Conservation (phyloP, 2,888 invertebrate species). For the Crepidodera aurea region DNA sequence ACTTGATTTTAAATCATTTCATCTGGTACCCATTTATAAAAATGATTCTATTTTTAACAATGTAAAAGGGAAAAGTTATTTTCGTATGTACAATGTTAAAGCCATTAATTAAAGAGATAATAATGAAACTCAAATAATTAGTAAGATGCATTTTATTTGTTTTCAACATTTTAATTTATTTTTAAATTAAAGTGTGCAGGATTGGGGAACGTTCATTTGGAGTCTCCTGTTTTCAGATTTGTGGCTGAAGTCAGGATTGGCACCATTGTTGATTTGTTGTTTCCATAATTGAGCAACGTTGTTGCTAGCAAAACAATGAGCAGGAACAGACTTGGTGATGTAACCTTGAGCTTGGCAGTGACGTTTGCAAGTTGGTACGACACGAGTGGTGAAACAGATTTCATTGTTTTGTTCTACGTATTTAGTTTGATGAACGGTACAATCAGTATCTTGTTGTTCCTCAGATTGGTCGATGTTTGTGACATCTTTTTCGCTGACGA, state of each 20-base stretch:
- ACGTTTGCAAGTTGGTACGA: slow-evolving; percentile 65
- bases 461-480: neutral
- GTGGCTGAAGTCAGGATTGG: slow-evolving; percentile 63
- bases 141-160: too few species aligned
- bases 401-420: slow-evolving; percentile 64
- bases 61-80: too few species aligned
- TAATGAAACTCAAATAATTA: too few species aligned
- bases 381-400: slow-evolving; percentile 69
- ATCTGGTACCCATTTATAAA: too few species aligned
- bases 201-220: slow-evolving; percentile 55
- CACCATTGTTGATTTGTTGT: slow-evolving; percentile 62
- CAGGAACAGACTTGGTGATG: slow-evolving; percentile 61
- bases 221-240: slow-evolving; percentile 58
- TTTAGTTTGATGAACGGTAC: slow-evolving; percentile 62
- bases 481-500: slow-evolving; percentile 53
- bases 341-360: slow-evolving; percentile 54
- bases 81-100: too few species aligned
- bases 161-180: too few species aligned
- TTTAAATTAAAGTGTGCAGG: too few species aligned
- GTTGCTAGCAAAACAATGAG: slow-evolving; percentile 59
- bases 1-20: too few species aligned
- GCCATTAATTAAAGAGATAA: too few species aligned
- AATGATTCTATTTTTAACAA: too few species aligned
- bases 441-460: slow-evolving; percentile 16
- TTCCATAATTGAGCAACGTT: slow-evolving; percentile 53